A percentile compares a stretch with the other conserved stretches of the same genome.
Conservation (phyloP, 37 sponge, comb jelly and placozoan species). For the Ianthella basta region DNA sequence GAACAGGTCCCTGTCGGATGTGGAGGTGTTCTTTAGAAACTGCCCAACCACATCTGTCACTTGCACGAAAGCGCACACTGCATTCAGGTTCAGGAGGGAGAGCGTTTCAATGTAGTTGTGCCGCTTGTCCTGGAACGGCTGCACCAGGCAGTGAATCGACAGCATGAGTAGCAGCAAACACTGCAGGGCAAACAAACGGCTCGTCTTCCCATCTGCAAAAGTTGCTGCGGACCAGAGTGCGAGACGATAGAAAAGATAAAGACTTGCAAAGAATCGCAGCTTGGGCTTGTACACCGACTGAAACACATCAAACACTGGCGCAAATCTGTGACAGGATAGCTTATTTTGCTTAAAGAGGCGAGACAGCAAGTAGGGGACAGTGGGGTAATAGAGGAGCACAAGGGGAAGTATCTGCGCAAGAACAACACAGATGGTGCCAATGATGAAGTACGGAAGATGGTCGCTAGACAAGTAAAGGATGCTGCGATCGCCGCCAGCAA, state of each 20-base stretch:
- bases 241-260: neutral
- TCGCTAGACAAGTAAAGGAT: neutral
- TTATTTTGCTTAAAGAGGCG: neutral
- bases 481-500: neutral
- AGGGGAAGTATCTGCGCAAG: neutral
- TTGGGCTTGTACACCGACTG: neutral
- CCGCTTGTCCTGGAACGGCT: neutral
- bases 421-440: neutral
- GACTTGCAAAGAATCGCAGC: neutral
- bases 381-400: neutral
- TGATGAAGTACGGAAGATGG: neutral
- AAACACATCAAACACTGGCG: neutral
- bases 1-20: neutral
- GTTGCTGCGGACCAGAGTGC: neutral
- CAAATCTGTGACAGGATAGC: neutral
- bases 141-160: conserved; percentile 9
- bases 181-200: neutral
- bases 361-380: neutral
- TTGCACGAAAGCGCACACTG: neutral
- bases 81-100: conserved; percentile 10
- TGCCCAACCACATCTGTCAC: too few relatives aligned
- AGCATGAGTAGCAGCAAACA: neutral
- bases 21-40: neutral
- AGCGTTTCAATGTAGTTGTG: conserved; percentile 23
- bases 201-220: neutral